Percentiles rank a stretch among this genome's conserved stretches.
phyloP scores from a whole-genome alignment of 2,797 vertebrate genomes.

The Phrynocephalus forsythii region DNA sequence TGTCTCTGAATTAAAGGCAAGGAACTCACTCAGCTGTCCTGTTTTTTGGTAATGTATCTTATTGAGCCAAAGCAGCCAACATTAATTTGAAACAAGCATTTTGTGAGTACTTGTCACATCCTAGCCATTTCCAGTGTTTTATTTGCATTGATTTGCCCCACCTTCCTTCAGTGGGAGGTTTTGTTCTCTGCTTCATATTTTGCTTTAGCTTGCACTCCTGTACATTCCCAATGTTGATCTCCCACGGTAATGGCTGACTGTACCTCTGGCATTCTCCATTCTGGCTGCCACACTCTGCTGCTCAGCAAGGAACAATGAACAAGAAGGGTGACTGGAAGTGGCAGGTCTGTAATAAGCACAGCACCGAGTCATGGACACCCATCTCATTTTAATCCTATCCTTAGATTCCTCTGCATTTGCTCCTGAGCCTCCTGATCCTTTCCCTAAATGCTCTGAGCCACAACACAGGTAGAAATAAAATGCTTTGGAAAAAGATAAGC shows the following conservation, averaged over 20 bases:
- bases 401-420: slow-evolving; percentile 1
- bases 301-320: neutral
- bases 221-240: slow-evolving; percentile 3
- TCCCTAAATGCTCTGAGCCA: slow-evolving; percentile 10
- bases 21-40: too few relatives aligned
- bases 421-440: neutral
- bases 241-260: slow-evolving; percentile 5
- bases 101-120: too few relatives aligned
- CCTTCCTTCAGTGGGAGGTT: neutral
- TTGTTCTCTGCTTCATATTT: neutral
- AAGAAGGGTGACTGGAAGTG: slow-evolving; percentile 25
- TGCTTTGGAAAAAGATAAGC: neutral
- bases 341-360: slow-evolving; percentile 9
- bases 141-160: neutral
- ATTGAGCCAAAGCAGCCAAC: too few relatives aligned
- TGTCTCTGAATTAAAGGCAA: too few relatives aligned
- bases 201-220: neutral
- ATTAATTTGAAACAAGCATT: too few relatives aligned
- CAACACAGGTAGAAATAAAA: slow-evolving; percentile 12
- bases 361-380: neutral
- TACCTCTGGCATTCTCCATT: neutral
- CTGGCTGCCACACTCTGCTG: neutral
- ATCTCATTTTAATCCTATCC: slow-evolving; percentile 21
- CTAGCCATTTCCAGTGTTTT: neutral
- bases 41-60: too few relatives aligned